Conservation (phyloP, 2,797 vertebrate species). For the Gymnodraco acuticeps region DNA sequence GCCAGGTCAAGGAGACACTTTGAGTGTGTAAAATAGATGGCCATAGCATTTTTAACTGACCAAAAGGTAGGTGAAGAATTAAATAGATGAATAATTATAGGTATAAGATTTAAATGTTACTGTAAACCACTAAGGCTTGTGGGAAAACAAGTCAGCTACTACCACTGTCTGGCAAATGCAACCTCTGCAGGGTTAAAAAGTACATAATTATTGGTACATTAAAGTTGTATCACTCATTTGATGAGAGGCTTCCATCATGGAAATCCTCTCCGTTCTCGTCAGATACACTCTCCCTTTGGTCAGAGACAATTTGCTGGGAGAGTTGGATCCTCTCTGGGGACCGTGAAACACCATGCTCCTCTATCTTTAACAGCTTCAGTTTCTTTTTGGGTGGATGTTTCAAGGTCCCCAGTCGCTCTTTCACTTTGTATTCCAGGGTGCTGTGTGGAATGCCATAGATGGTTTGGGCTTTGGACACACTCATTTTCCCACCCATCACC, state of each 20-base stretch:
- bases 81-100: slow-evolving; percentile 42
- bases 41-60: slow-evolving; percentile 23
- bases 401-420: slow-evolving; percentile 98
- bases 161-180: slow-evolving; percentile 62
- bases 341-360: slow-evolving; percentile 76
- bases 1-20: slow-evolving; percentile 24
- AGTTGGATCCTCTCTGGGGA: slow-evolving; percentile 47
- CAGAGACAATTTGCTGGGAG: slow-evolving; percentile 40
- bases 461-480: slow-evolving; percentile 98
- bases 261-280: slow-evolving; percentile 57
- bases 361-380: slow-evolving; percentile 91
- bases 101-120: slow-evolving; percentile 27
- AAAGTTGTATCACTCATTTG: slow-evolving; percentile 58
- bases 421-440: slow-evolving; percentile 99
- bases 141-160: slow-evolving; percentile 29
- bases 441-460: slow-evolving; percentile 99
- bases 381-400: slow-evolving; percentile 99
- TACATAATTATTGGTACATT: slow-evolving; percentile 33
- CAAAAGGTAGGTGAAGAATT: slow-evolving; percentile 11
- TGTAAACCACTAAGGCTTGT: slow-evolving; percentile 21
- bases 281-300: slow-evolving; percentile 49
- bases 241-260: slow-evolving; percentile 52
- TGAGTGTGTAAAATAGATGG: slow-evolving; percentile 26
- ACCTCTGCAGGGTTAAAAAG: slow-evolving; percentile 45
- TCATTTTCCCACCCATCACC: slow-evolving; percentile 99